Evolutionary conservation across 2,888 invertebrate genomes (phyloP).

Genomic region (Harmothoe impar): DNA sequence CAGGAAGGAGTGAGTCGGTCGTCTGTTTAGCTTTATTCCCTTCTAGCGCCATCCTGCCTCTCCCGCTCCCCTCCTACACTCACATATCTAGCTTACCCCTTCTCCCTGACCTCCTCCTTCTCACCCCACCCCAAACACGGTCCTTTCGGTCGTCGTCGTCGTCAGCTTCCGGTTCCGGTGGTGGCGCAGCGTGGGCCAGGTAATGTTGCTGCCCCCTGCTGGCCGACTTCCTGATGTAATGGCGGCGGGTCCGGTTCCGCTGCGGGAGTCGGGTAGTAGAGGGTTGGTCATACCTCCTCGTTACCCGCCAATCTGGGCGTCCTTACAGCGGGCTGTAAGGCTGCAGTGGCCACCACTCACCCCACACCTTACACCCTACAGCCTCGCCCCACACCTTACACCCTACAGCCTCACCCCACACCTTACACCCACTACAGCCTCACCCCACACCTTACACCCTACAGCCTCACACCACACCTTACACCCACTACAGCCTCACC

Average conservation of each 20-base stretch:
- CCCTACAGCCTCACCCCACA: background rate
- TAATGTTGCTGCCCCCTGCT: too few species aligned
- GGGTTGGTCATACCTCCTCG: slow-evolving; percentile 40
- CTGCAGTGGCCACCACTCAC: background rate
- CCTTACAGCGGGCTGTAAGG: background rate
- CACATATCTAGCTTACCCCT: background rate
- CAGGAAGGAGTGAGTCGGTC: background rate
- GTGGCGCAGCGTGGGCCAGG: background rate
- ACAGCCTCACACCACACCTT: background rate
- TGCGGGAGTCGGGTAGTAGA: background rate
- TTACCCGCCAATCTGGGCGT: slow-evolving; percentile 54
- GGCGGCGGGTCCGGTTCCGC: background rate
- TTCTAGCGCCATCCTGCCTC: too few species aligned
- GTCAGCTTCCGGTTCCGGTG: background rate
- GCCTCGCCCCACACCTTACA: background rate
- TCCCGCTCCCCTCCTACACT: background rate
- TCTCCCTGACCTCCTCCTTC: background rate
- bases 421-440: background rate
- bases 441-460: background rate
- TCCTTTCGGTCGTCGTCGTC: background rate
- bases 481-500: background rate
- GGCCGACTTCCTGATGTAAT: slow-evolving; percentile 19
- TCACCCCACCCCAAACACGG: background rate
- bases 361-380: background rate
- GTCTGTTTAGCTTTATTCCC: too few species aligned